Evolutionary conservation across 2,888 invertebrate genomes (phyloP).

Genomic region (Cryptocephalus moraei): DNA sequence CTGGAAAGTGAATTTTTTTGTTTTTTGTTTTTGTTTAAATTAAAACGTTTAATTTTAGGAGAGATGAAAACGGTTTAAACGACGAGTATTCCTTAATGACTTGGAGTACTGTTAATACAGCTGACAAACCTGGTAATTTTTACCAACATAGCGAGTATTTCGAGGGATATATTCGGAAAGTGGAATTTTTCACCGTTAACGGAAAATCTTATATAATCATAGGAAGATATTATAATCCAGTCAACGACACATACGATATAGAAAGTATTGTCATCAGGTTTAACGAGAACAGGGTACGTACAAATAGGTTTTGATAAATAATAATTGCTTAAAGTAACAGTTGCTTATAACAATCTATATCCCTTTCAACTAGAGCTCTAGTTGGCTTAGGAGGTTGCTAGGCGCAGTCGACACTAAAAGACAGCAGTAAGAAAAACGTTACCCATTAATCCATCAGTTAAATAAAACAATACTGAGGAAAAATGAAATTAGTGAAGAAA

Average conservation of each 20-base stretch:
- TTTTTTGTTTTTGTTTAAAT: not conserved
- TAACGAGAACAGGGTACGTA: constrained; percentile 22
- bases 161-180: constrained; percentile 30
- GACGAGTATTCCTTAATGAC: constrained; percentile 25
- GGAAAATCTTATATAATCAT: constrained; percentile 26
- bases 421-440: no score
- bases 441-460: no score
- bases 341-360: no score
- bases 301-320: not conserved
- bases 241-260: constrained; percentile 23
- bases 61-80: constrained; percentile 11
- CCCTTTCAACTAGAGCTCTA: no score
- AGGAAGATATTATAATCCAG: constrained; percentile 27
- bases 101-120: constrained; percentile 21
- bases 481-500: no score
- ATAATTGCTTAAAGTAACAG: no score
- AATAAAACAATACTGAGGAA: no score
- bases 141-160: constrained; percentile 17
- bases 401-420: no score
- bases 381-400: no score
- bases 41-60: constrained; percentile 13
- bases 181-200: constrained; percentile 28
- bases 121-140: constrained; percentile 16
- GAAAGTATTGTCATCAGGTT: constrained; percentile 26
- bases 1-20: not conserved